phyloP scores from a whole-genome alignment of 2,113 vertebrate species.

The Cryptotis parvus region DNA sequence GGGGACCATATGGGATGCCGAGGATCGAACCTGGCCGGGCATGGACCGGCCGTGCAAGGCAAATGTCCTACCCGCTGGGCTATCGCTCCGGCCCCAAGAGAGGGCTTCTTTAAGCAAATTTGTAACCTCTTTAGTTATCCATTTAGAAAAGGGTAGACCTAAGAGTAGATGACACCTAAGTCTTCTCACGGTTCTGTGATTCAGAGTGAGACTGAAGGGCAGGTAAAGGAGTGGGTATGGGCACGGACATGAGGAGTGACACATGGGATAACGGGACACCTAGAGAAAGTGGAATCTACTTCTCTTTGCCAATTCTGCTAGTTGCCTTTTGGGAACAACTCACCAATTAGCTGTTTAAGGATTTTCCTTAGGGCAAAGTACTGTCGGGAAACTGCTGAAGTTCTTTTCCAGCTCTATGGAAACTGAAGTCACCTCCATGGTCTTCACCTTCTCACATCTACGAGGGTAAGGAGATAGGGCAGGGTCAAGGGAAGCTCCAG shows the following conservation, averaged over 20 bases:
- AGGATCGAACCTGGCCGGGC: no score
- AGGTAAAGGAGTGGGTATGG: neutral
- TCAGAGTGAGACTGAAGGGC: neutral
- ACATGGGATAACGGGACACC: neutral
- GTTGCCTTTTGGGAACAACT: constrained; percentile 69
- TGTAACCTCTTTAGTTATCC: constrained; percentile 5
- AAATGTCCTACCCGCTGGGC: no score
- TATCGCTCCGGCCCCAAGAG: no score
- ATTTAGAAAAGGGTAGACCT: neutral
- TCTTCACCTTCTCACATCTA: constrained; percentile 82
- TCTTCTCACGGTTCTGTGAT: constrained; percentile 5
- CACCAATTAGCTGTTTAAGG: constrained; percentile 84
- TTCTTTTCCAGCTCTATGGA: constrained; percentile 84
- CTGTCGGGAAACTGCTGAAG: constrained; percentile 84
- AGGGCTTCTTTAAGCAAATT: neutral
- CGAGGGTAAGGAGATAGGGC: constrained; percentile 37
- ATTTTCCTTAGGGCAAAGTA: constrained; percentile 86
- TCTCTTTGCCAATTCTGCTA: neutral
- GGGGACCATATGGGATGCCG: no score
- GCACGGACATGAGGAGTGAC: neutral
- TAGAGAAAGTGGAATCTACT: constrained; percentile 10
- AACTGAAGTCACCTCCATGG: constrained; percentile 75
- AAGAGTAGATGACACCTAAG: neutral
- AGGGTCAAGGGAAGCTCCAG: constrained; percentile 46
- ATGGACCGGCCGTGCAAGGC: no score